phyloP scores from a whole-genome alignment of 1,140 invertebrate species.

The Zelostemma sp. region DNA sequence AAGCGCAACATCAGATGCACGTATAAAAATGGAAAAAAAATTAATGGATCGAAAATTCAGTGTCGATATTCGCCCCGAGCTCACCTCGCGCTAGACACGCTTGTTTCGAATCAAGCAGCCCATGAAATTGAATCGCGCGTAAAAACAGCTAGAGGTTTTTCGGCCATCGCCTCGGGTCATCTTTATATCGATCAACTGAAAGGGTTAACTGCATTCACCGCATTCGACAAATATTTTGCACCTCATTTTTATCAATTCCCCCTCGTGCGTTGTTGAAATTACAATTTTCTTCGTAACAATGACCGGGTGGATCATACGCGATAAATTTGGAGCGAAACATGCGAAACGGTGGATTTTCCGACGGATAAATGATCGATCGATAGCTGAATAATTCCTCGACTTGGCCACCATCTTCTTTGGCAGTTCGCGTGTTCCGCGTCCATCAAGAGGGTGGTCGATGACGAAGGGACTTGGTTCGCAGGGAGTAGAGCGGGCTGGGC shows the following conservation, averaged over 20 bases:
- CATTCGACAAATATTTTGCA: neutral
- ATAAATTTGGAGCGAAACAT: neutral
- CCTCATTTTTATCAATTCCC: slow-evolving; percentile 9
- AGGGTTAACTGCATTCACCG: slow-evolving; percentile 4
- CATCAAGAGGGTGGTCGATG: slow-evolving; percentile 45
- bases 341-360: slow-evolving; percentile 7
- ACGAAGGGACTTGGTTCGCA: slow-evolving; percentile 30
- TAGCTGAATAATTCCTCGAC: slow-evolving; percentile 21
- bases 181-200: slow-evolving; percentile 42
- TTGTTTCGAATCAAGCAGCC: slow-evolving; percentile 40
- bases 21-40: too few relatives aligned
- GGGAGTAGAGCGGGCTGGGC: slow-evolving; percentile 18
- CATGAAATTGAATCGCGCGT: slow-evolving; percentile 59
- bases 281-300: too few relatives aligned
- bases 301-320: neutral
- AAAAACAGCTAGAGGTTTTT: slow-evolving; percentile 47
- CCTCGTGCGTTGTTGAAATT: neutral
- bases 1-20: neutral
- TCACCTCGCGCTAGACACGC: slow-evolving; percentile 16
- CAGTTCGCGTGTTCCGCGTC: slow-evolving; percentile 41
- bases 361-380: slow-evolving; percentile 29
- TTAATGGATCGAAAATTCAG: slow-evolving; percentile 19
- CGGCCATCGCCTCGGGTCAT: slow-evolving; percentile 37
- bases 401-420: slow-evolving; percentile 34
- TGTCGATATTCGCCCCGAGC: slow-evolving; percentile 34